Evolutionary conservation across 2,888 invertebrate species (phyloP).

Genomic region (Melolontha melolontha): DNA sequence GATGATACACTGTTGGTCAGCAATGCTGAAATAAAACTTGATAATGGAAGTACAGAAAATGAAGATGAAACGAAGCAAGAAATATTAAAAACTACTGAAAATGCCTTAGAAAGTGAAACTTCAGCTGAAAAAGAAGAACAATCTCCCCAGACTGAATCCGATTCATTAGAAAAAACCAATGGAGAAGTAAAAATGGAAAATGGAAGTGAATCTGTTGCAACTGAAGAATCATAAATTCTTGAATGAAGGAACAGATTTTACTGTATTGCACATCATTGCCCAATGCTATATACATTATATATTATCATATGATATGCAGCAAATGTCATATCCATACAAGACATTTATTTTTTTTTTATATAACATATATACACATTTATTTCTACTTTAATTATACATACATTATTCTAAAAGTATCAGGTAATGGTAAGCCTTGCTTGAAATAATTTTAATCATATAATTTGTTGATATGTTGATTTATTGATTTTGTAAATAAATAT

Average conservation of each 20-base stretch:
- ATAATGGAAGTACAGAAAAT: constrained; percentile 57
- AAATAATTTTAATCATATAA: constrained; percentile 20
- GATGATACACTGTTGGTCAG: constrained; percentile 68
- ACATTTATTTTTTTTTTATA: constrained; percentile 18
- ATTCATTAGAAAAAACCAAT: constrained; percentile 21
- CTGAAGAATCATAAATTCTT: constrained; percentile 28
- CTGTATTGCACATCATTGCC: constrained; percentile 34
- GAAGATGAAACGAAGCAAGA: constrained; percentile 49
- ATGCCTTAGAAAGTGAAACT: constrained; percentile 32
- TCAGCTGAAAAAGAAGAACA: constrained; percentile 20
- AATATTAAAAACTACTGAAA: constrained; percentile 45
- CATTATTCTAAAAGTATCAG: constrained; percentile 17
- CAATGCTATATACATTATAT: constrained; percentile 17
- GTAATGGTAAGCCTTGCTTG: constrained; percentile 31
- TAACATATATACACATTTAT: constrained; percentile 28
- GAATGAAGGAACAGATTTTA: constrained; percentile 34
- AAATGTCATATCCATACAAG: constrained; percentile 12
- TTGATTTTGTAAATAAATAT: constrained; percentile 43
- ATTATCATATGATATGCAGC: constrained; percentile 19
- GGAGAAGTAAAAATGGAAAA: constrained; percentile 30
- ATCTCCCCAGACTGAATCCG: constrained; percentile 21
- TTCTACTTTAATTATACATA: constrained; percentile 19
- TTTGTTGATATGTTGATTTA: constrained; percentile 40
- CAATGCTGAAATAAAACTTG: constrained; percentile 65
- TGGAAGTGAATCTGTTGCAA: constrained; percentile 18